phyloP scores from a whole-genome alignment of 2,113 vertebrate species.

The Datnioides undecimradiatus region DNA sequence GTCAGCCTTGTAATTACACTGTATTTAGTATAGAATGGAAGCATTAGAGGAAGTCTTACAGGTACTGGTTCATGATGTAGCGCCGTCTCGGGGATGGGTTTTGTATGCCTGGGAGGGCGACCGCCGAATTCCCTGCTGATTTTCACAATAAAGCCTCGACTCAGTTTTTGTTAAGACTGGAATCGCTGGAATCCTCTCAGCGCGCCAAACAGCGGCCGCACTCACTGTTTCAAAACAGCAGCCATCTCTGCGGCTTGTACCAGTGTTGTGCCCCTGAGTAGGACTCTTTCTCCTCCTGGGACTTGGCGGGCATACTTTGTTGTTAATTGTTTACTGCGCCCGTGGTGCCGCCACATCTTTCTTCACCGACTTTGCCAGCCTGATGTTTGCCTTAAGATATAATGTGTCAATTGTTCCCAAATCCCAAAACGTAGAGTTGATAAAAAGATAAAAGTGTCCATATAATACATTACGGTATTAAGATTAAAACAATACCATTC shows the following conservation, averaged over 20 bases:
- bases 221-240: constrained; percentile 63
- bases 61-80: constrained; percentile 53
- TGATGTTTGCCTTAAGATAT: constrained; percentile 5
- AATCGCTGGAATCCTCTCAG: constrained; percentile 63
- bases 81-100: constrained; percentile 30
- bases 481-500: neutral
- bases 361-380: constrained; percentile 6
- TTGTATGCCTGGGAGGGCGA: constrained; percentile 48
- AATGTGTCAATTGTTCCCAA: neutral
- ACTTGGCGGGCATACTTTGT: constrained; percentile 19
- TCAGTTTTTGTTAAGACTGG: constrained; percentile 71
- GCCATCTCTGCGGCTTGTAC: constrained; percentile 31
- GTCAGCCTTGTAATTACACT: constrained; percentile 77
- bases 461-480: too few relatives aligned
- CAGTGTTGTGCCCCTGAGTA: constrained; percentile 10
- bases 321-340: constrained; percentile 45
- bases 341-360: constrained; percentile 11
- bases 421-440: constrained; percentile 2
- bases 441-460: neutral
- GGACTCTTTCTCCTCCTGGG: constrained; percentile 39
- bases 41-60: constrained; percentile 65
- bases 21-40: constrained; percentile 70
- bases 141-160: constrained; percentile 67
- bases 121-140: constrained; percentile 60
- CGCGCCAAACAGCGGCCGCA: constrained; percentile 57